phyloP scores from a whole-genome alignment of 2,113 vertebrate genomes.

The Dryoscopus gambensis region DNA sequence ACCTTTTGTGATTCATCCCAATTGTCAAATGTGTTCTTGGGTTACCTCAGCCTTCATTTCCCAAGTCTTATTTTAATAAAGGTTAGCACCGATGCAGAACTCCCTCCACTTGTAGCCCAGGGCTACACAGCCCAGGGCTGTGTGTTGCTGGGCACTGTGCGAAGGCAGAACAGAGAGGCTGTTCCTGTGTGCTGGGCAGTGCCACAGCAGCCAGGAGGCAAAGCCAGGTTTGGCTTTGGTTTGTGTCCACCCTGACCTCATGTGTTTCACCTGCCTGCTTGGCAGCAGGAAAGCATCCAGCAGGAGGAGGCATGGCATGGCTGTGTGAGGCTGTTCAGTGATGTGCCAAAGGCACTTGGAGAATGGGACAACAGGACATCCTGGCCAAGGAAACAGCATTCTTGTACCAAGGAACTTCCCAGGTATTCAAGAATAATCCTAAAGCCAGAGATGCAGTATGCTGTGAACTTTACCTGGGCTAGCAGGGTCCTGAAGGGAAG shows the following conservation, averaged over 20 bases:
- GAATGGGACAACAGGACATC: not conserved
- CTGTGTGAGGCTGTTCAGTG: not conserved
- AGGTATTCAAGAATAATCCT: not conserved
- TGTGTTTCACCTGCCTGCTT: not conserved
- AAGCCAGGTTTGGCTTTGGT: not conserved
- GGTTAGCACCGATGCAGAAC: not conserved
- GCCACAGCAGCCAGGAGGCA: not conserved
- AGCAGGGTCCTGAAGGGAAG: not conserved
- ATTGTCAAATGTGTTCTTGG: rapidly evolving
- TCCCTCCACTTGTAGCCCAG: not conserved
- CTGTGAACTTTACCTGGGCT: not conserved
- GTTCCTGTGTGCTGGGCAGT: not conserved
- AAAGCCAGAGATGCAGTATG: not conserved
- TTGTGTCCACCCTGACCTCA: not conserved
- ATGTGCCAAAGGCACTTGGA: rapidly evolving
- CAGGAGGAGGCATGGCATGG: not conserved
- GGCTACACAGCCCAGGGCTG: not conserved
- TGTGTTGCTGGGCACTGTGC: not conserved
- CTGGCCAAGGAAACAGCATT: rapidly evolving
- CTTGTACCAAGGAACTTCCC: not conserved
- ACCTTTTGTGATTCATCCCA: not conserved
- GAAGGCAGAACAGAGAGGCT: not conserved
- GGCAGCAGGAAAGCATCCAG: not conserved
- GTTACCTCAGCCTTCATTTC: not conserved
- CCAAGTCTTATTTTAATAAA: not conserved